Evolutionary conservation across 2,797 vertebrate species (phyloP).

Genomic region (Xenopus petersii): DNA sequence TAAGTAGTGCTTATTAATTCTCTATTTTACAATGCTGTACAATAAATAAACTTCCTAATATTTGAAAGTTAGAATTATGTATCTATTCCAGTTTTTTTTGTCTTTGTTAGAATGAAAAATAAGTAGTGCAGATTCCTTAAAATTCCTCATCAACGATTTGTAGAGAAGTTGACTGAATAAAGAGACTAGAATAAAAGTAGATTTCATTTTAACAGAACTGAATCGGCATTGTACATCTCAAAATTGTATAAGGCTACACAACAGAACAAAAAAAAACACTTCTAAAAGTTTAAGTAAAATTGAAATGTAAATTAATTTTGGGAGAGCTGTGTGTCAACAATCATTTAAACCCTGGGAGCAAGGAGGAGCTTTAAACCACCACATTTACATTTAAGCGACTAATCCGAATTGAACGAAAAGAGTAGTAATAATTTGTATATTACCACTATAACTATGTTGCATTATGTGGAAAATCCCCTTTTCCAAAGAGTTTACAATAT

Average conservation of each 20-base stretch:
- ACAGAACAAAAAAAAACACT: not conserved
- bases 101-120: conserved; percentile 50
- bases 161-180: conserved; percentile 59
- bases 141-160: conserved; percentile 56
- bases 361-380: no score
- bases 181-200: conserved; percentile 48
- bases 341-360: not conserved
- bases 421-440: no score
- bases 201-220: conserved; percentile 15
- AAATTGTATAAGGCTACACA: conserved; percentile 15
- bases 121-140: conserved; percentile 62
- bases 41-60: conserved; percentile 67
- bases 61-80: conserved; percentile 69
- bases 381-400: no score
- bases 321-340: conserved; percentile 2
- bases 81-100: conserved; percentile 71
- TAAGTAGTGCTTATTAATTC: not conserved
- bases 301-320: not conserved
- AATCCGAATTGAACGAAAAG: no score
- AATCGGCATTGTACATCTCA: not conserved
- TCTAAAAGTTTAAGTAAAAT: not conserved
- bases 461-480: not conserved
- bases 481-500: not conserved
- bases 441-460: no score
- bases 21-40: conserved; percentile 71